A percentile compares a stretch with the other conserved stretches of the same genome.
These are phyloP conservation scores for Brienomyrus longianalis DNA, from an alignment of 2,113 vertebrate genomes.

Conservation along the genomic window DNA sequence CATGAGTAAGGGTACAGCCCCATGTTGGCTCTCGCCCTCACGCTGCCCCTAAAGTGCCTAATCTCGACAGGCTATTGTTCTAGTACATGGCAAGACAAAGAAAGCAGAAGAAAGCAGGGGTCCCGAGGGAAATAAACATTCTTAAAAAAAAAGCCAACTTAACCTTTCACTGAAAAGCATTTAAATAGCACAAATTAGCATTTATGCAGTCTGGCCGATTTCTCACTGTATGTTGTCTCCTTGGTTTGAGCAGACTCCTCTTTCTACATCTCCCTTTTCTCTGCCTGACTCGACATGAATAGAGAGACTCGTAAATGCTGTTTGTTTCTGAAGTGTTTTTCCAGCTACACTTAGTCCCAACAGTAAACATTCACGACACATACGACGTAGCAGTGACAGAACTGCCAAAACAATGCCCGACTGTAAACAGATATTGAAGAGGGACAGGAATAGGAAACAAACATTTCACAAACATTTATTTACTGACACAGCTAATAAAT, in stretches of 20 bases:
- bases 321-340: not conserved
- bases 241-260: not conserved
- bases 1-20: not conserved
- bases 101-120: not conserved
- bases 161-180: not conserved
- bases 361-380: not conserved
- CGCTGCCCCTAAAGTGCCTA: not conserved
- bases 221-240: not conserved
- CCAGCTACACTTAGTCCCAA: not conserved
- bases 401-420: not conserved
- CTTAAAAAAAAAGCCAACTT: not conserved
- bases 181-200: not conserved
- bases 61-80: conserved; percentile 13
- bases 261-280: not conserved
- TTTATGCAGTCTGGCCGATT: conserved; percentile 8
- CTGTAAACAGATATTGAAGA: not conserved
- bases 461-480: not conserved
- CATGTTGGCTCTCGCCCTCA: not conserved
- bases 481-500: not conserved
- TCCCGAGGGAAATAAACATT: conserved; percentile 8
- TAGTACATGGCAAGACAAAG: conserved; percentile 7
- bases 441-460: not conserved
- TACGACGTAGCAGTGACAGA: not conserved
- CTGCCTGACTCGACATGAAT: not conserved
- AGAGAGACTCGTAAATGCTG: not conserved